Percentiles rank a stretch among this genome's conserved stretches.
Evolutionary conservation across 2,888 invertebrate species (phyloP).

Genomic region (Pammene aurita): DNA sequence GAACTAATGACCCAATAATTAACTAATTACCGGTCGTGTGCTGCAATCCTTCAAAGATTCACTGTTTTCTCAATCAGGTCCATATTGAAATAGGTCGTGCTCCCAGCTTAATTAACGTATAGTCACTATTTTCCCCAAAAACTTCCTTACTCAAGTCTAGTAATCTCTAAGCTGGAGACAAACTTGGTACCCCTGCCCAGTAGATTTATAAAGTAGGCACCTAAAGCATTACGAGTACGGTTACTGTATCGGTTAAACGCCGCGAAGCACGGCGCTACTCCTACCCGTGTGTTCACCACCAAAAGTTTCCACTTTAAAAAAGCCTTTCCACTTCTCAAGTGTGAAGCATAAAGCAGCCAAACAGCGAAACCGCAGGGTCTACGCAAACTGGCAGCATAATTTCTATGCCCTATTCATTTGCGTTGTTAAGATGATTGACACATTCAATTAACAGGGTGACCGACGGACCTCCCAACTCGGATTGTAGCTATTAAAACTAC

Average conservation of each 20-base stretch:
- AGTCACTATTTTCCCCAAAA: no score
- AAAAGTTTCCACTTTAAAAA: constrained; percentile 51
- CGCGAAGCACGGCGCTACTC: neutral
- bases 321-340: constrained; percentile 44
- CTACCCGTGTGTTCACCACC: neutral
- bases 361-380: constrained; percentile 23
- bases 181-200: no score
- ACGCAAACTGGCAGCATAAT: constrained; percentile 31
- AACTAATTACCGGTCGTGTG: no score
- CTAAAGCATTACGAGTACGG: no score
- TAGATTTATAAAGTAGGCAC: no score
- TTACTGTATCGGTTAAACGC: neutral
- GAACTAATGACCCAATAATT: no score
- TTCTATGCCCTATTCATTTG: constrained; percentile 80
- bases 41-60: no score
- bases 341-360: constrained; percentile 17
- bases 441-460: constrained; percentile 89
- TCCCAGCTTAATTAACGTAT: no score
- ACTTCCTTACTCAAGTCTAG: no score
- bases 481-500: constrained; percentile 67
- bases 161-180: no score
- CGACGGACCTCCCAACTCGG: constrained; percentile 82
- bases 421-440: constrained; percentile 91
- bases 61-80: no score
- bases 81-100: no score